phyloP scores from a whole-genome alignment of 2,888 invertebrate genomes.

The Tineola bisselliella region DNA sequence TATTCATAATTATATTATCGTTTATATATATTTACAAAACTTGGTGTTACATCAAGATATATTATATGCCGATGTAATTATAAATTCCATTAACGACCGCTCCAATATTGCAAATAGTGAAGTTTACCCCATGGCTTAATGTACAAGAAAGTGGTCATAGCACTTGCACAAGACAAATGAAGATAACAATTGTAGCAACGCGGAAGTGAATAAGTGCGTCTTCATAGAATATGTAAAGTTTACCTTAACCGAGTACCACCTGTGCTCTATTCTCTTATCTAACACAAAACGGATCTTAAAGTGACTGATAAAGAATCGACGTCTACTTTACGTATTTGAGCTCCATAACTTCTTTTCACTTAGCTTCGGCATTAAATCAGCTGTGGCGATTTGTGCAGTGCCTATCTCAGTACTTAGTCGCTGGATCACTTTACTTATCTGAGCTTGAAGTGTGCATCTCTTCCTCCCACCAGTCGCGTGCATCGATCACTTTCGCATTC shows the following conservation, averaged over 20 bases:
- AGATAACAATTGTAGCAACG: constrained; percentile 11
- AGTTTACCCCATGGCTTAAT: background rate
- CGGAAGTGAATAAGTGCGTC: constrained; percentile 2
- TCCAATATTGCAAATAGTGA: too few relatives aligned
- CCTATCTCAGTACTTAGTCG: background rate
- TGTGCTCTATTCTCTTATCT: constrained; percentile 1
- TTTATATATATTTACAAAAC: too few relatives aligned
- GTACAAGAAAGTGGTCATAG: background rate
- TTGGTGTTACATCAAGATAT: too few relatives aligned
- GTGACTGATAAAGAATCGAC: constrained; percentile 10
- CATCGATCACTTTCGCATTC: too few relatives aligned
- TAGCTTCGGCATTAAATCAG: background rate
- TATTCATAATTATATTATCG: too few relatives aligned
- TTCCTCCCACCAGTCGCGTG: too few relatives aligned
- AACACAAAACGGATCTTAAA: constrained; percentile 6
- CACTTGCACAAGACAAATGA: background rate
- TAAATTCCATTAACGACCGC: too few relatives aligned
- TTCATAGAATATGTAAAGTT: constrained; percentile 4
- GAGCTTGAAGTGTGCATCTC: background rate
- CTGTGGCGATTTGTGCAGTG: background rate
- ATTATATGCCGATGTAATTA: too few relatives aligned
- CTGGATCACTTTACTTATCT: background rate
- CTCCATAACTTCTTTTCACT: constrained; percentile 1
- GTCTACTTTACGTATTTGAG: background rate
- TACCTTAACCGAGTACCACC: background rate